phyloP scores from a whole-genome alignment of 2,113 vertebrate genomes.

The Sinocyclocheilus anshuiensis region DNA sequence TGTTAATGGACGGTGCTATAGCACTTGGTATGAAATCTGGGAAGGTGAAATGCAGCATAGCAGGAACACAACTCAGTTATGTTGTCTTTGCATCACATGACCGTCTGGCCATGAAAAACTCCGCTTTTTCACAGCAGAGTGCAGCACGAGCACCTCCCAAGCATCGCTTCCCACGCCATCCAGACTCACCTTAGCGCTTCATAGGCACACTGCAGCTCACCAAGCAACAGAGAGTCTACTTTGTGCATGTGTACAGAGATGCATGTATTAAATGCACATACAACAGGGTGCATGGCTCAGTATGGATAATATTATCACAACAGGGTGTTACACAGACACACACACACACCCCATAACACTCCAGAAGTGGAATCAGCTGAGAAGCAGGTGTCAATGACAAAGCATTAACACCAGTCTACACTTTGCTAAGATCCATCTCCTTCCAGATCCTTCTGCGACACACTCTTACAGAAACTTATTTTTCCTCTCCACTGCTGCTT shows the following conservation, averaged over 20 bases:
- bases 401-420: conserved; percentile 36
- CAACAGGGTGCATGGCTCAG: background rate
- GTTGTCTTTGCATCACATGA: conserved; percentile 39
- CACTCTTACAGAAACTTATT: conserved; percentile 60
- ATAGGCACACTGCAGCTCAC: conserved; percentile 36
- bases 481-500: conserved; percentile 52
- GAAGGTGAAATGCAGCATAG: conserved; percentile 13
- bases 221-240: conserved; percentile 22
- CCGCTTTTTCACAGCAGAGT: conserved; percentile 5
- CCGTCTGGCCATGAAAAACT: conserved; percentile 47
- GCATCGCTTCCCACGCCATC: conserved; percentile 32
- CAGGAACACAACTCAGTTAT: conserved; percentile 5
- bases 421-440: conserved; percentile 44
- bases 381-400: conserved; percentile 49
- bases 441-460: conserved; percentile 50
- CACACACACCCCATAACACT: background rate
- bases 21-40: background rate
- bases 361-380: conserved; percentile 4
- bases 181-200: conserved; percentile 37
- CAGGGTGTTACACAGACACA: background rate
- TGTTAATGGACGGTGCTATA: conserved; percentile 2
- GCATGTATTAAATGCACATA: background rate
- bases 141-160: conserved; percentile 36
- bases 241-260: conserved; percentile 1
- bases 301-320: background rate